Percentiles rank a stretch among this genome's conserved stretches.
These are phyloP conservation scores for Ambastaia sidthimunki DNA, from an alignment of 2,797 vertebrate species.

Conservation along the genomic window DNA sequence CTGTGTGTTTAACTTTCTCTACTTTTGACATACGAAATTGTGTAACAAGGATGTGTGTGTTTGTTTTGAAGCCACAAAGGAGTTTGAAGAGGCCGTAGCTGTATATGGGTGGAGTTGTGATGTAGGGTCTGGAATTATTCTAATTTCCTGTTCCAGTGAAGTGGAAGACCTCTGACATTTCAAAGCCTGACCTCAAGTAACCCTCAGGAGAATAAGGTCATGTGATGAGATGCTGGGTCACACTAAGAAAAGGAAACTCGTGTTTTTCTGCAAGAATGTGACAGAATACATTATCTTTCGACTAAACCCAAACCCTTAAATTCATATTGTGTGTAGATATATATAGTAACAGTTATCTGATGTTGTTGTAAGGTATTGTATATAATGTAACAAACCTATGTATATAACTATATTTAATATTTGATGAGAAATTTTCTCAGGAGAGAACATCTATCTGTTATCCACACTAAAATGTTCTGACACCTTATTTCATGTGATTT, in stretches of 20 bases:
- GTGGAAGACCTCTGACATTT: conserved; percentile 34
- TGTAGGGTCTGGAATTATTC: background rate
- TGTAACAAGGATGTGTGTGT: background rate
- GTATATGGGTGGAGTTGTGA: background rate
- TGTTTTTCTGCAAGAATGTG: background rate
- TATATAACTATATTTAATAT: no score
- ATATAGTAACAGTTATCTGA: no score
- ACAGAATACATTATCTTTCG: background rate
- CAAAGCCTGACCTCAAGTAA: conserved; percentile 8
- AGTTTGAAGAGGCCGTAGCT: background rate
- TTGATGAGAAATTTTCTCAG: no score
- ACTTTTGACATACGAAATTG: no score
- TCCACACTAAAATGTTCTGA: no score
- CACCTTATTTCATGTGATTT: no score
- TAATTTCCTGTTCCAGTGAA: background rate
- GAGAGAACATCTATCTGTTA: no score
- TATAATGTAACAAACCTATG: no score
- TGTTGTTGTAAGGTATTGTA: no score
- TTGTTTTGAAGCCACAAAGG: background rate
- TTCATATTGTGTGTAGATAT: no score
- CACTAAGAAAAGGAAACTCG: conserved; percentile 22
- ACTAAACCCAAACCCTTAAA: no score
- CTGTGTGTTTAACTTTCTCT: no score
- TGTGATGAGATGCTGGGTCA: conserved; percentile 28
- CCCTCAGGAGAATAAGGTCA: conserved; percentile 17